phyloP scores from a whole-genome alignment of 2,113 vertebrate genomes.

The Aix galericulata region DNA sequence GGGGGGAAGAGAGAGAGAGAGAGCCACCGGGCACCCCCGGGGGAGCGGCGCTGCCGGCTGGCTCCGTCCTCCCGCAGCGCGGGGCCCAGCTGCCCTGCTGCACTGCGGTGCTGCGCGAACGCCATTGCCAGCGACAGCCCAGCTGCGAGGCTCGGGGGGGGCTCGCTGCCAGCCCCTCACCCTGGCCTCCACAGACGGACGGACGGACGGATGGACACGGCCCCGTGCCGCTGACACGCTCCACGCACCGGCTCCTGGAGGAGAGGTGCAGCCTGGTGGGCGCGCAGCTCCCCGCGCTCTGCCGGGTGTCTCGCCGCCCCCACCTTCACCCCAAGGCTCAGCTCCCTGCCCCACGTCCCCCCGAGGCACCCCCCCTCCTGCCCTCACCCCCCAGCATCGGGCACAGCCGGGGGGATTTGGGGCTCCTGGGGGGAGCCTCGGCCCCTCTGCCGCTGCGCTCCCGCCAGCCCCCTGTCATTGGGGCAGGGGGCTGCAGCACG shows the following conservation, averaged over 20 bases:
- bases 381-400: rapidly evolving
- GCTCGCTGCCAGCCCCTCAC: not conserved
- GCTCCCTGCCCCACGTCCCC: not conserved
- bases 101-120: not conserved
- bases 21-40: not conserved
- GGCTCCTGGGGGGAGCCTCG: not conserved
- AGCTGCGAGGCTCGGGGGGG: not conserved
- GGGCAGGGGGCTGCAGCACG: not conserved
- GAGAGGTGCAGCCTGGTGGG: rapidly evolving
- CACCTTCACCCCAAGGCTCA: not conserved
- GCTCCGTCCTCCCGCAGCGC: not conserved
- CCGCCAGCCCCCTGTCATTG: too few species aligned
- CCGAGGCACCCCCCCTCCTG: not conserved
- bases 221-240: rapidly evolving
- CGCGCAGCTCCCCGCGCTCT: rapidly evolving
- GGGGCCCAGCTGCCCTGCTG: not conserved
- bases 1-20: not conserved
- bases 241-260: rapidly evolving
- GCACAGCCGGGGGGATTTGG: too few species aligned
- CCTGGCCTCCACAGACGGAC: rapidly evolving
- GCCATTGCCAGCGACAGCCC: not conserved
- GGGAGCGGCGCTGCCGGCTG: not conserved
- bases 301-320: not conserved
- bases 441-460: rapidly evolving
- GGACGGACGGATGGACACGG: not conserved